Evolutionary conservation across 2,113 vertebrate species (phyloP).

Genomic region (Podocnemis expansa): DNA sequence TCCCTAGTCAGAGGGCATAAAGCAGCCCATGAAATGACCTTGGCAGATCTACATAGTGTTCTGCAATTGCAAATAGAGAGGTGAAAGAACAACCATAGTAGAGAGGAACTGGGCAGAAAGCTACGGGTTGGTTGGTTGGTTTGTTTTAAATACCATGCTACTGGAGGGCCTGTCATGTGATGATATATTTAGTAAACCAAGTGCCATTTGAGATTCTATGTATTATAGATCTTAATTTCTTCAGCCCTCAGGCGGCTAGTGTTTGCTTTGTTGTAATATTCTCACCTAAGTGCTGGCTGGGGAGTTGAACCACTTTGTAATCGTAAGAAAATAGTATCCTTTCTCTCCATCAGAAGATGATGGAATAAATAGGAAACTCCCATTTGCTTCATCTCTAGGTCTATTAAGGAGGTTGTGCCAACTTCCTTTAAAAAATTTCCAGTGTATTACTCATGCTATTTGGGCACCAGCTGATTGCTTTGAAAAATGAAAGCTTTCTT

Average conservation of each 20-base stretch:
- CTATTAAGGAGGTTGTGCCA: neutral
- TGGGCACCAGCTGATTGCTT: conserved; percentile 66
- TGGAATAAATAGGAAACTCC: neutral
- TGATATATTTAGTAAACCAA: neutral
- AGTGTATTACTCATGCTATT: conserved; percentile 39
- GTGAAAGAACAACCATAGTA: neutral
- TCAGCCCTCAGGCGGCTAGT: neutral
- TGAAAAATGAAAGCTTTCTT: conserved; percentile 18
- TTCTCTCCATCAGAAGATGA: neutral
- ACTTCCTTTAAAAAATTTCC: conserved; percentile 49
- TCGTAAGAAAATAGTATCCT: neutral
- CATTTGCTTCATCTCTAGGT: neutral
- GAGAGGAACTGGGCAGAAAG: neutral
- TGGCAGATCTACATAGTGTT: too few species aligned
- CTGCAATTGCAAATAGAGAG: neutral
- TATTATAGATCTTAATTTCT: neutral
- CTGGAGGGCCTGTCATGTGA: neutral
- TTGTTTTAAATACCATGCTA: too few species aligned
- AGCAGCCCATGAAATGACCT: neutral
- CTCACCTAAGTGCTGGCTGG: neutral
- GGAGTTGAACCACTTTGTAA: neutral
- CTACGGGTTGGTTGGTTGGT: neutral
- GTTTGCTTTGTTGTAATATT: neutral
- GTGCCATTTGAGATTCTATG: neutral
- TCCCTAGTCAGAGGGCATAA: too few species aligned